A percentile compares a stretch with the other conserved stretches of the same genome.
Conservation (phyloP, 1,140 invertebrate genomes). For the Andricus grossulariae region DNA sequence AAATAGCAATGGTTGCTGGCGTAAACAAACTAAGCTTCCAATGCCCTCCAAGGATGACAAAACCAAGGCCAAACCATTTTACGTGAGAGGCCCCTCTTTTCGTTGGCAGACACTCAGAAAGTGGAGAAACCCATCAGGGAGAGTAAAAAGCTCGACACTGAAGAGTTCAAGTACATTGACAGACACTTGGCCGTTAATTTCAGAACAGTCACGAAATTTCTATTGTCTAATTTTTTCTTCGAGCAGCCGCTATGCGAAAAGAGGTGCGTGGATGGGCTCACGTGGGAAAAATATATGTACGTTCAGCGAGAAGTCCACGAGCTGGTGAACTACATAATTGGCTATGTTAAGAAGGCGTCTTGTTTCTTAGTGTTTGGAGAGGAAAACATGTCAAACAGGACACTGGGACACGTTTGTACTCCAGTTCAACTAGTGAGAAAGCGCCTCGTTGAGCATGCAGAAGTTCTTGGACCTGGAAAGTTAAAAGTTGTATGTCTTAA, state of each 20-base stretch:
- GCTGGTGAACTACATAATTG: not conserved
- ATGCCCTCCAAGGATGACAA: not conserved
- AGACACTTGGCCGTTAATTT: not conserved
- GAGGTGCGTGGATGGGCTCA: not conserved
- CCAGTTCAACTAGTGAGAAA: not conserved
- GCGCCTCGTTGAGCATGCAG: no score
- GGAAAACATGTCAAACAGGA: not conserved
- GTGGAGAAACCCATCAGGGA: not conserved
- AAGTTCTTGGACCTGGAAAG: no score
- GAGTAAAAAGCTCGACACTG: not conserved
- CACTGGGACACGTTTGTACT: not conserved
- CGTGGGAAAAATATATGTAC: not conserved
- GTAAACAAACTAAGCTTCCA: not conserved
- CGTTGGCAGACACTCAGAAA: not conserved
- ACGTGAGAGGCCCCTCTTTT: not conserved
- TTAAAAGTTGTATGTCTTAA: no score
- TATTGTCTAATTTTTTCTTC: not conserved
- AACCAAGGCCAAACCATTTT: not conserved
- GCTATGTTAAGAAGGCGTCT: not conserved
- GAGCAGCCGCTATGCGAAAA: not conserved
- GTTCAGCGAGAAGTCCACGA: not conserved
- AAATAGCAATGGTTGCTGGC: not conserved
- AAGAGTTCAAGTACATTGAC: not conserved
- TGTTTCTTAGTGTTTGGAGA: not conserved
- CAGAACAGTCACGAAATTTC: not conserved